A percentile compares a stretch with the other conserved stretches of the same genome.
phyloP scores from a whole-genome alignment of 2,797 vertebrate genomes.

The Capromys pilorides region DNA sequence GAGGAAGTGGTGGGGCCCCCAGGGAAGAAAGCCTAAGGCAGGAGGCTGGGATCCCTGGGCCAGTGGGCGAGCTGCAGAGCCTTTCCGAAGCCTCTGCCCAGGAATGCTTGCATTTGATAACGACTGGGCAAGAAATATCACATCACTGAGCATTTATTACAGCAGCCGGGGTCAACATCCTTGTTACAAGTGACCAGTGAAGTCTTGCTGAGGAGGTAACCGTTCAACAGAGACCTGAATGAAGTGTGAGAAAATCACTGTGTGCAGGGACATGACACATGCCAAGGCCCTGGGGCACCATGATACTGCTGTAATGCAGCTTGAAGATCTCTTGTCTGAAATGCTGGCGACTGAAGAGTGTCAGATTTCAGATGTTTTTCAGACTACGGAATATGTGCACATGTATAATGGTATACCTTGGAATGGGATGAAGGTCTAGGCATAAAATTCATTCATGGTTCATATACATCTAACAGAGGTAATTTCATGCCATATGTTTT shows the following conservation, averaged over 20 bases:
- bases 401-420: not conserved
- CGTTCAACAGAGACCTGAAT: not conserved
- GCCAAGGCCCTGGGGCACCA: not conserved
- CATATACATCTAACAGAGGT: not conserved
- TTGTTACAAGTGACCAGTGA: not conserved
- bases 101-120: not conserved
- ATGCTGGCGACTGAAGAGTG: not conserved
- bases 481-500: not conserved
- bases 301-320: too few species aligned
- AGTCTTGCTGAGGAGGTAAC: not conserved
- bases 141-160: not conserved
- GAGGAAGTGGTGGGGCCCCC: not conserved
- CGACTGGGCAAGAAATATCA: not conserved
- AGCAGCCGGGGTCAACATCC: not conserved
- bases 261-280: fast-evolving
- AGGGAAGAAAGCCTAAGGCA: not conserved
- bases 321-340: not conserved
- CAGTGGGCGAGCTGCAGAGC: not conserved
- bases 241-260: too few species aligned
- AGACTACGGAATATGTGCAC: too few species aligned
- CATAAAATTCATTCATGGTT: not conserved
- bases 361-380: not conserved
- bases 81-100: not conserved
- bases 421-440: not conserved
- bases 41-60: not conserved